Conservation (phyloP, 2,113 vertebrate genomes). For the Hepsetus odoe region DNA sequence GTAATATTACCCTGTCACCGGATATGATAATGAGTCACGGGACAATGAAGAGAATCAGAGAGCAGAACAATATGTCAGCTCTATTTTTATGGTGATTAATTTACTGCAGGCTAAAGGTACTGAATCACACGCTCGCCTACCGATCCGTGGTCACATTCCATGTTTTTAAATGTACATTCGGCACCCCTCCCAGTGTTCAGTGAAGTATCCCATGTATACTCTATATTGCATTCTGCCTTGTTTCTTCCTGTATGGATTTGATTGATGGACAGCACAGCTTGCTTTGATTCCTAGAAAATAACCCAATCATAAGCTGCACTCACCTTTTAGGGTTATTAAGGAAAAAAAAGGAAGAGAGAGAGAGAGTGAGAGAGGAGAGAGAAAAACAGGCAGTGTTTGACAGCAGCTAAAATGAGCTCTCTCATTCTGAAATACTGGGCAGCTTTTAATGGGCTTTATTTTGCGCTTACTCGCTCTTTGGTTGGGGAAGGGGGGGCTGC, state of each 20-base stretch:
- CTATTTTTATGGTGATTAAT: slow-evolving; percentile 31
- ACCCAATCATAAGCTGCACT: slow-evolving; percentile 68
- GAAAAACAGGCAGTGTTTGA: slow-evolving; percentile 37
- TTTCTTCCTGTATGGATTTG: slow-evolving; percentile 45
- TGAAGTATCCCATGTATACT: background rate
- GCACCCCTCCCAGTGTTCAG: slow-evolving; percentile 43
- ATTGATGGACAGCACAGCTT: slow-evolving; percentile 57
- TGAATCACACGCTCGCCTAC: slow-evolving; percentile 39
- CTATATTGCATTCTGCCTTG: background rate
- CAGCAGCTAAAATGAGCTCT: slow-evolving; percentile 56
- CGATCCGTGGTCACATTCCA: slow-evolving; percentile 50
- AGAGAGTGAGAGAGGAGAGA: slow-evolving; percentile 39
- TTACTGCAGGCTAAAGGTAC: background rate
- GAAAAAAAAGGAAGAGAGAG: slow-evolving; percentile 28
- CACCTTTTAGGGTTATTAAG: slow-evolving; percentile 65
- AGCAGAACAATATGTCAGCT: slow-evolving; percentile 14
- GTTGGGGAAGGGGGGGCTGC: slow-evolving; percentile 26
- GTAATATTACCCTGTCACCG: slow-evolving; percentile 6
- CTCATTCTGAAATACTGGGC: slow-evolving; percentile 58
- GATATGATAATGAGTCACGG: slow-evolving; percentile 25
- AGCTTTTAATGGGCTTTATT: slow-evolving; percentile 62
- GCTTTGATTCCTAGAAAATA: slow-evolving; percentile 69
- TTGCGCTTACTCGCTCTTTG: slow-evolving; percentile 55
- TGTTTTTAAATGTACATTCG: slow-evolving; percentile 57
- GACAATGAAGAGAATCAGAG: slow-evolving; percentile 29